Percentiles rank a stretch among this genome's conserved stretches.
phyloP scores from a whole-genome alignment of 2,113 vertebrate species.

The Neotoma lepida region DNA sequence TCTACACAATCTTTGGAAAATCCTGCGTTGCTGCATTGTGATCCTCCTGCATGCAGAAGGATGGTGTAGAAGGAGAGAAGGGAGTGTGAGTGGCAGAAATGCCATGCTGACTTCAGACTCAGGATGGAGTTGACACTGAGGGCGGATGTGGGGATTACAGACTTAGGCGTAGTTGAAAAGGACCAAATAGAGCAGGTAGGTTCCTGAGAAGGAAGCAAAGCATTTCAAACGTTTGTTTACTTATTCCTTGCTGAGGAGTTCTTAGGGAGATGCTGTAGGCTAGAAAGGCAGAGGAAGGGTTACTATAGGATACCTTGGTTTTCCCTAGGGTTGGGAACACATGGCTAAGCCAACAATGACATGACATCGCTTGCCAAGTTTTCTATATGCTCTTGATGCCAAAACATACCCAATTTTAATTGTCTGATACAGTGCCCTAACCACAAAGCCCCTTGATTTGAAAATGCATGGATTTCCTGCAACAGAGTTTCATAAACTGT shows the following conservation, averaged over 20 bases:
- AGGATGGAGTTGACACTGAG: not conserved
- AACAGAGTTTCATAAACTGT: not conserved
- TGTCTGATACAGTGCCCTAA: not conserved
- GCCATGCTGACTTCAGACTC: not conserved
- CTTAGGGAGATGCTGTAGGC: not conserved
- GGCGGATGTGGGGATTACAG: not conserved
- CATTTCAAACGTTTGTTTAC: not conserved
- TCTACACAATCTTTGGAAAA: not conserved
- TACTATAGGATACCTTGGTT: not conserved
- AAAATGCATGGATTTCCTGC: conserved; percentile 7
- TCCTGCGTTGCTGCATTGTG: not conserved
- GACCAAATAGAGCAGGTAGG: not conserved
- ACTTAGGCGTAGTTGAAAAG: not conserved
- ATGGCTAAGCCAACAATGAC: not conserved
- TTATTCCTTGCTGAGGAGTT: not conserved
- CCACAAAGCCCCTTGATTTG: not conserved
- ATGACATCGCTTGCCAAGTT: not conserved
- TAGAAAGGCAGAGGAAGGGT: not conserved
- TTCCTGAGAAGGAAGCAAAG: not conserved
- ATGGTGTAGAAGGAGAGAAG: too few species aligned
- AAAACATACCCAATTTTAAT: not conserved
- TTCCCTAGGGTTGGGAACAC: not conserved
- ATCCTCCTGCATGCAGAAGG: not conserved
- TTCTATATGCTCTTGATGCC: not conserved
- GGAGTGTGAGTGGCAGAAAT: not conserved